A percentile compares a stretch with the other conserved stretches of the same genome.
Evolutionary conservation across 2,113 vertebrate species (phyloP).

Genomic region (Sminthopsis crassicaudata): DNA sequence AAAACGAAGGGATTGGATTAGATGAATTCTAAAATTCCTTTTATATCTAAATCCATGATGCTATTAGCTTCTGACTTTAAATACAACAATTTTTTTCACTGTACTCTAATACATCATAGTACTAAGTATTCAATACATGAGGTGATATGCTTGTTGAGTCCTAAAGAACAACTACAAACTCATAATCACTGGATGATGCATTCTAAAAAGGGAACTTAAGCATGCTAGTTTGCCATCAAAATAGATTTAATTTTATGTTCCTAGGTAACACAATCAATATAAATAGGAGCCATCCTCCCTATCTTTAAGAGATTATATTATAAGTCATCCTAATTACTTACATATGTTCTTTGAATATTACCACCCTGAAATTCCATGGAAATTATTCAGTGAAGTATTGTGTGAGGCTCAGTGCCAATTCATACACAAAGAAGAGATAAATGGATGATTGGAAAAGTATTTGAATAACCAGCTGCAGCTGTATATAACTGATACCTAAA

Average conservation of each 20-base stretch:
- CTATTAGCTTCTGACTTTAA: not conserved
- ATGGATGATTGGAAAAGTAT: slow-evolving; percentile 24
- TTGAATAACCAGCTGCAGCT: slow-evolving; percentile 39
- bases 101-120: not conserved
- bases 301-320: slow-evolving; percentile 3
- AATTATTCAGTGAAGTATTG: slow-evolving; percentile 39
- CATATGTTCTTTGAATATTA: not conserved
- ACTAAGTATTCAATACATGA: not conserved
- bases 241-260: slow-evolving; percentile 12
- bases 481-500: slow-evolving; percentile 43
- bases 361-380: not conserved
- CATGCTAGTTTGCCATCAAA: not conserved
- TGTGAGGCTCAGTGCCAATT: not conserved
- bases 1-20: not conserved
- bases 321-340: not conserved
- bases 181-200: not conserved
- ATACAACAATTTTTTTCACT: not conserved
- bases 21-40: not conserved
- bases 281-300: not conserved
- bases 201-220: not conserved
- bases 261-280: not conserved
- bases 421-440: slow-evolving; percentile 18
- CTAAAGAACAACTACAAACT: not conserved
- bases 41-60: not conserved
- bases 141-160: not conserved